Conservation (phyloP, 2,888 invertebrate species). For the Cerastis leucographa region DNA sequence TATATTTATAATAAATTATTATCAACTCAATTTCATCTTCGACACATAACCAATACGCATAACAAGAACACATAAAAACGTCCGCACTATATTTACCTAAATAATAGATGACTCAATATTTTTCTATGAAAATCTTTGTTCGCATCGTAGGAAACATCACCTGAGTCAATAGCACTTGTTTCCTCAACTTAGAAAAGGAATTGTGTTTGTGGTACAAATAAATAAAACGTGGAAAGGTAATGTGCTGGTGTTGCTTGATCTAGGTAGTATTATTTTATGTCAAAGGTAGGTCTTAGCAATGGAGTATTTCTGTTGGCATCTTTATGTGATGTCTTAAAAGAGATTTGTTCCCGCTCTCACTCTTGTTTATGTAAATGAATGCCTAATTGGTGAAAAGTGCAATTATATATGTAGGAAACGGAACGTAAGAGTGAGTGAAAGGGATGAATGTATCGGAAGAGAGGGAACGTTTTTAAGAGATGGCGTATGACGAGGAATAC, state of each 20-base stretch:
- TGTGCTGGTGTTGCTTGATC: conserved; percentile 4
- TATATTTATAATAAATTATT: background rate
- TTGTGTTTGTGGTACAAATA: conserved; percentile 66
- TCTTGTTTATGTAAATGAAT: background rate
- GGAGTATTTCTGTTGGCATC: background rate
- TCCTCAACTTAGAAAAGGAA: conserved; percentile 46
- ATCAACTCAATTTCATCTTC: background rate
- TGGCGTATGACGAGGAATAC: too few species aligned
- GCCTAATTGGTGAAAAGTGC: background rate
- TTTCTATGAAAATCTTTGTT: conserved; percentile 36
- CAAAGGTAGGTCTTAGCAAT: background rate
- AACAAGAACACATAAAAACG: conserved; percentile 44
- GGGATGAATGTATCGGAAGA: too few species aligned
- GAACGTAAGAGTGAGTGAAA: too few species aligned
- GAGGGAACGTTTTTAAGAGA: too few species aligned
- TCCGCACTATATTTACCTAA: conserved; percentile 50
- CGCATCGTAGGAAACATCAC: conserved; percentile 57
- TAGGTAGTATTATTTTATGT: conserved; percentile 21
- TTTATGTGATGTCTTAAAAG: background rate
- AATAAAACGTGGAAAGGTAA: conserved; percentile 44
- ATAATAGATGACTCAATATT: conserved; percentile 59
- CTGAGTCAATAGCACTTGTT: conserved; percentile 66
- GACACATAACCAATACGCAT: conserved; percentile 1
- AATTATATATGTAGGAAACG: too few species aligned
- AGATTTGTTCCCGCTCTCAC: background rate